Percentiles rank a stretch among this genome's conserved stretches.
Conservation (phyloP, 2,797 vertebrate species). For the Pelodytes ibericus region DNA sequence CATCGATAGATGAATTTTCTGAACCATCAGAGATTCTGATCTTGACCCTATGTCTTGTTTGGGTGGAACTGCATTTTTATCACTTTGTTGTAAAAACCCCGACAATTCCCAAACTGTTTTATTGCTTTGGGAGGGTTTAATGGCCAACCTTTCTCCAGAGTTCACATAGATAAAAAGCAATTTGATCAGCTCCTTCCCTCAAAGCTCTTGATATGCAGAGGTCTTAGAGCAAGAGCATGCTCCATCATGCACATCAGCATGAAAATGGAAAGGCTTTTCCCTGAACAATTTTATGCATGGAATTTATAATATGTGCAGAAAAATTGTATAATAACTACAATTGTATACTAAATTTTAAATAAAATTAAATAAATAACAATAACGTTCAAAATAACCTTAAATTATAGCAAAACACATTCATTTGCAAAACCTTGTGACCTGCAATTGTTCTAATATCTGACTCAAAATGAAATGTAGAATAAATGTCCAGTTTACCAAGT, state of each 20-base stretch:
- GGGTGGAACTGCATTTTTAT: neutral
- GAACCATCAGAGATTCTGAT: neutral
- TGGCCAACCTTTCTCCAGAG: slow-evolving; percentile 8
- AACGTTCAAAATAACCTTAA: too few relatives aligned
- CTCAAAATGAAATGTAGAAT: too few relatives aligned
- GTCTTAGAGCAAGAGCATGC: neutral
- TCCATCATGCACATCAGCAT: slow-evolving; percentile 2
- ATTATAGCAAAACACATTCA: too few relatives aligned
- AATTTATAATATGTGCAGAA: slow-evolving; percentile 3
- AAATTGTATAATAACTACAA: too few relatives aligned
- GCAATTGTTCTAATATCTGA: too few relatives aligned
- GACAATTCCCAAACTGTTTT: neutral
- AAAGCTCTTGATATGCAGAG: slow-evolving; percentile 28
- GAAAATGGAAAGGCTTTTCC: slow-evolving; percentile 2
- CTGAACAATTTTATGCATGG: neutral
- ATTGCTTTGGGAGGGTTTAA: neutral
- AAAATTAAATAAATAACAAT: too few relatives aligned
- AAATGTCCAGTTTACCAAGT: too few relatives aligned
- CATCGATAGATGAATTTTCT: too few relatives aligned
- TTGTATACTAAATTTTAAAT: too few relatives aligned
- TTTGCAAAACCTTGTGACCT: too few relatives aligned
- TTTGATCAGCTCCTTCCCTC: slow-evolving; percentile 8
- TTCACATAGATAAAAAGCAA: slow-evolving; percentile 27
- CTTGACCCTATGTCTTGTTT: neutral
- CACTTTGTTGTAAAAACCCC: slow-evolving; percentile 6